Base-by-base conservation (phyloP, 2,113 vertebrate species). In the Polyodon spathula region DNA sequence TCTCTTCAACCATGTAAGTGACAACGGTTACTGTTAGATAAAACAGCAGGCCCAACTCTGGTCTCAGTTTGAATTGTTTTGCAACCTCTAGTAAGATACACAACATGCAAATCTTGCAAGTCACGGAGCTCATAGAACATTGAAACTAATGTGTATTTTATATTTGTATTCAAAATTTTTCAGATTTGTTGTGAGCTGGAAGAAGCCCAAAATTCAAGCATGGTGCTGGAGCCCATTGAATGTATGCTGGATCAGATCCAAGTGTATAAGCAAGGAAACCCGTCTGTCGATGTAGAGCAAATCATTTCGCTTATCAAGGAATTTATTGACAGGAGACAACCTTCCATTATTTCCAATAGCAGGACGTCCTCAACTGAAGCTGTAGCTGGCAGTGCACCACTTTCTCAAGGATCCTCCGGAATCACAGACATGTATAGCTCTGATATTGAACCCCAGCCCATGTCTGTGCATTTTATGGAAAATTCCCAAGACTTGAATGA, bases 351-450 rank as follows among this genome's bases (percentile, higher is more conserved):
- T 51, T 86, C 89, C 61, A 94, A 90, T 71, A 95, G 92, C 62
- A 84, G 92, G 76, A 97, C 92, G 0, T 97, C 94, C 38, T 97
- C 94, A 59, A 97, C 94, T 2, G 94, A 97, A 72, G 94, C 93
- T 1, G 92, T 95, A 68, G 93, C 92, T 44, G 94, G 94, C 67
- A 97, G 93, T 2, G 91, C 94, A 37, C 92, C 93, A 1, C 90
- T 94, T 66, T 97, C 94, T 46, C 93, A 97, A 73, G 93, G 90
- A 9, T 97, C 94, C 27, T 97, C 94, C 6, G 94, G 94, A 40
- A 92, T 95, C 64, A 85, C 86, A 75, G 94, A 97, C 66, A 81
- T 95, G 61, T 93, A 95, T 55, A 87, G 90, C 51, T 93, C 93
- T 58, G 94, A 97, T 71, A 62, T 84, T 55, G 94, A 97, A 62